phyloP scores from a whole-genome alignment of 2,888 invertebrate species.

The Gryllus longicercus region DNA sequence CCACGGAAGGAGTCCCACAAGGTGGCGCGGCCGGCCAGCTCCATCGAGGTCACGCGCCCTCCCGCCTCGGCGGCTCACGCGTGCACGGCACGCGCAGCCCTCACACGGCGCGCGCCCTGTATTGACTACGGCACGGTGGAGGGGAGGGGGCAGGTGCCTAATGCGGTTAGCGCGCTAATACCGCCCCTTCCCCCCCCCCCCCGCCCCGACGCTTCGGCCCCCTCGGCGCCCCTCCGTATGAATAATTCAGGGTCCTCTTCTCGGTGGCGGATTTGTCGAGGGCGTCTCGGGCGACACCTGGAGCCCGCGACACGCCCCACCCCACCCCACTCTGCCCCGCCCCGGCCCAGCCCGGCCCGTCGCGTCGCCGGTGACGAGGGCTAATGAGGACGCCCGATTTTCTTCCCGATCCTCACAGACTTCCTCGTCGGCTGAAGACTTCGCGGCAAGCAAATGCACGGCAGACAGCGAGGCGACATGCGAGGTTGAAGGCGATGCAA shows the following conservation, averaged over 20 bases:
- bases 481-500: too few species aligned
- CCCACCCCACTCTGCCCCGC: background rate
- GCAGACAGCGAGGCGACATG: too few species aligned
- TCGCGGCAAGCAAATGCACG: too few species aligned
- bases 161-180: background rate
- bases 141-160: background rate
- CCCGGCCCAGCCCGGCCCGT: background rate
- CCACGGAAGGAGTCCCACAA: too few species aligned
- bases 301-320: background rate
- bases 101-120: too few species aligned
- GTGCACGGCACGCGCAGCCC: too few species aligned
- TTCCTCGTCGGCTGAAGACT: background rate
- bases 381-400: background rate
- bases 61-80: too few species aligned
- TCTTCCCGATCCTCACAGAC: background rate
- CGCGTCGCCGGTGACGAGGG: background rate
- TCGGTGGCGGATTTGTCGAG: background rate
- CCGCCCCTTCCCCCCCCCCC: background rate
- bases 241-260: conserved; percentile 3
- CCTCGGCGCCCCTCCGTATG: background rate
- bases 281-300: conserved; percentile 17
- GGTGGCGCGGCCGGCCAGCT: too few species aligned
- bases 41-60: too few species aligned
- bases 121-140: background rate
- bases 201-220: background rate